A percentile compares a stretch with the other conserved stretches of the same genome.
phyloP scores from a whole-genome alignment of 2,797 vertebrate species.

The Oreonectes daqikongensis region DNA sequence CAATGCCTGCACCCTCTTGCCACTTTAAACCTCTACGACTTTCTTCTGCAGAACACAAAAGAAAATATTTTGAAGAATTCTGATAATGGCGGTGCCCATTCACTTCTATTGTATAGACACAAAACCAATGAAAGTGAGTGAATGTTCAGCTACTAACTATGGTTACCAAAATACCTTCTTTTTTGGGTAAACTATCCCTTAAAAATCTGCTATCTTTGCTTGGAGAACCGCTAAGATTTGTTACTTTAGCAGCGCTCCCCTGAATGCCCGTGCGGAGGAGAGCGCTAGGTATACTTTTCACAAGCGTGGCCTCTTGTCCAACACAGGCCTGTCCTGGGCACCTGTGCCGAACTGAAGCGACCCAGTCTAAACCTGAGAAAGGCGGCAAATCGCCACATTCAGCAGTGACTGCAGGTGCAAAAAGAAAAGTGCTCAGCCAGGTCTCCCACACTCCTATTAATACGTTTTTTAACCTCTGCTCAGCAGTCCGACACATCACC shows the following conservation, averaged over 20 bases:
- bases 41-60: too few species aligned
- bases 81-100: too few species aligned
- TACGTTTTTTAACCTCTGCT: constrained; percentile 28
- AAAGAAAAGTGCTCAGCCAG: constrained; percentile 21
- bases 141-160: too few species aligned
- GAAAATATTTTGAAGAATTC: too few species aligned
- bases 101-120: too few species aligned
- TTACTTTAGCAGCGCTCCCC: background rate
- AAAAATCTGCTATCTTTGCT: too few species aligned
- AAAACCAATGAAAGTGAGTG: too few species aligned
- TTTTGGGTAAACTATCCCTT: too few species aligned
- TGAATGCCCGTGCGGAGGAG: background rate
- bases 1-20: background rate
- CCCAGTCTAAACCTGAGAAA: constrained; percentile 37
- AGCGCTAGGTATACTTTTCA: background rate
- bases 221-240: too few species aligned
- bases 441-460: constrained; percentile 46
- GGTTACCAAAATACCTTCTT: too few species aligned
- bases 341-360: constrained; percentile 34
- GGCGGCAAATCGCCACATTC: constrained; percentile 5
- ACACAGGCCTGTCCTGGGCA: constrained; percentile 32
- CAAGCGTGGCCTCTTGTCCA: too few species aligned
- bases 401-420: constrained; percentile 44
- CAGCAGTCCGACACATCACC: constrained; percentile 20
- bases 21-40: background rate